Conservation (phyloP, 2,113 vertebrate species). For the Cebus imitator region DNA sequence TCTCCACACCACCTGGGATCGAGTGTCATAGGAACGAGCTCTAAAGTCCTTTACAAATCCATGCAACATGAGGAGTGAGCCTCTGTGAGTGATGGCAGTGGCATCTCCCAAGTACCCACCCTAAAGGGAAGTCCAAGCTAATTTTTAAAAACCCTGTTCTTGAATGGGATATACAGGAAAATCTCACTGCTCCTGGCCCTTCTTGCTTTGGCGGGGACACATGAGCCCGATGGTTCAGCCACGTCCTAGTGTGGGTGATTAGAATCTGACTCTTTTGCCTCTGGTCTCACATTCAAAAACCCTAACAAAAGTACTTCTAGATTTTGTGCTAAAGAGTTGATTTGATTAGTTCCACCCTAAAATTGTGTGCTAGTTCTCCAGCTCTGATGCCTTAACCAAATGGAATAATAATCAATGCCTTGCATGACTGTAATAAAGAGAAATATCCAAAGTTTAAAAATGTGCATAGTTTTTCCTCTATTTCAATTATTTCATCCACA, state of each 20-base stretch:
- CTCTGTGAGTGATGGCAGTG: neutral
- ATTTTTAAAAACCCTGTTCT: conserved; percentile 12
- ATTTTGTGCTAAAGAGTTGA: neutral
- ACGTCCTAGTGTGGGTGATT: neutral
- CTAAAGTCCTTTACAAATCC: neutral
- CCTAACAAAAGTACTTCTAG: neutral
- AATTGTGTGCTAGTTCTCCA: neutral
- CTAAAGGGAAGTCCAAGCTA: neutral
- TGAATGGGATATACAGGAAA: neutral
- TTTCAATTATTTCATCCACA: neutral
- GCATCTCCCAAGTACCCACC: neutral
- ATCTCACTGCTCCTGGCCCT: neutral
- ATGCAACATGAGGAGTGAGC: neutral
- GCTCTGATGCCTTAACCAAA: neutral
- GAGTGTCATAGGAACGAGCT: neutral
- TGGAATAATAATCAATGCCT: neutral
- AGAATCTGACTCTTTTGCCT: conserved; percentile 33
- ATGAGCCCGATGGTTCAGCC: neutral
- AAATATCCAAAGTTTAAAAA: neutral
- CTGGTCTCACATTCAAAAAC: neutral
- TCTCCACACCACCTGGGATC: neutral
- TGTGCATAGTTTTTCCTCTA: neutral
- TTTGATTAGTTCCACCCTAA: neutral
- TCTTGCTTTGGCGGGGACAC: neutral
- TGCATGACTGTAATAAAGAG: neutral